Evolutionary conservation across 2,113 vertebrate genomes (phyloP).

Genomic region (Alexandromys fortis): DNA sequence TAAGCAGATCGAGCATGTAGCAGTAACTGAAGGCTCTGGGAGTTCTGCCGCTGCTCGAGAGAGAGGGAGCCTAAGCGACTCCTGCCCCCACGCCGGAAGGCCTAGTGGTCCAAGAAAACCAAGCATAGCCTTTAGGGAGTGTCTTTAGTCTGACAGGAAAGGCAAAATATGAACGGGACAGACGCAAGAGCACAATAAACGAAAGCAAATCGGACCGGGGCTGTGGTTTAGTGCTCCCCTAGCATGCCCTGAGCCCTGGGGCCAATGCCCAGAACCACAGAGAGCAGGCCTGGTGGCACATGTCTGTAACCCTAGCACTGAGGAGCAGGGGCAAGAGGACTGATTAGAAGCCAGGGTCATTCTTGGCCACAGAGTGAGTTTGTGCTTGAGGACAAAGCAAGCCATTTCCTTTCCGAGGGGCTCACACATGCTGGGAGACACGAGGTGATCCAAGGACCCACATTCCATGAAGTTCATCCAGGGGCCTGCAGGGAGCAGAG

Average conservation of each 20-base stretch:
- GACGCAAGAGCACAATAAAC: slow-evolving; percentile 32
- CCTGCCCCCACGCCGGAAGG: not conserved
- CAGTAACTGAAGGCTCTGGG: not conserved
- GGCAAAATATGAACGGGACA: slow-evolving; percentile 1
- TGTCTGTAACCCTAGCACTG: not conserved
- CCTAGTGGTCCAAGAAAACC: slow-evolving; percentile 28
- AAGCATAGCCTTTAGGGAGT: not conserved
- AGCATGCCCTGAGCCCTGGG: not conserved
- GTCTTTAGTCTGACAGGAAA: not conserved
- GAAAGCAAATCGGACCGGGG: not conserved
- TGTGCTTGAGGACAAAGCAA: not conserved
- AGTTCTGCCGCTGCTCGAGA: not conserved
- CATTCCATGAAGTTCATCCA: not conserved
- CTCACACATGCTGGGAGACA: not conserved
- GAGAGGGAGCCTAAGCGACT: not conserved
- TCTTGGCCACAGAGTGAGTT: not conserved
- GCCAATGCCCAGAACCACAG: not conserved
- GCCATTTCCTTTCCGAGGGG: slow-evolving; percentile 38
- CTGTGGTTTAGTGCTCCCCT: not conserved
- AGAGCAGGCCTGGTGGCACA: too few species aligned
- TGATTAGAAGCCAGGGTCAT: not conserved
- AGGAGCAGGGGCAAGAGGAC: not conserved
- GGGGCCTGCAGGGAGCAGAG: not conserved
- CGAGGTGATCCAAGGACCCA: not conserved
- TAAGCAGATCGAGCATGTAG: not conserved